phyloP scores from a whole-genome alignment of 2,797 vertebrate genomes.

The Distichodus sexfasciatus region DNA sequence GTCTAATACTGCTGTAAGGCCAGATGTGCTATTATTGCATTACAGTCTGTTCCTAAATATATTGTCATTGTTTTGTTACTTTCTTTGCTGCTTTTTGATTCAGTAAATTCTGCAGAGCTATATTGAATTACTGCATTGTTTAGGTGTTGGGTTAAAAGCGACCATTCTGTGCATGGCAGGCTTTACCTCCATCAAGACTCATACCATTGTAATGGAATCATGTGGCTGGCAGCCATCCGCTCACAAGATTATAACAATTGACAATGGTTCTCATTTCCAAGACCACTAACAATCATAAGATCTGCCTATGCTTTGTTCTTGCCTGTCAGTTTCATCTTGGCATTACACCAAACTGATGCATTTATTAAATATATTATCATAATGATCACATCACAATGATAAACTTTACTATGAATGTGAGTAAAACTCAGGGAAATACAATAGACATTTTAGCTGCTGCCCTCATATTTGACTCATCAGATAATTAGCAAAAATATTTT shows the following conservation, averaged over 20 bases:
- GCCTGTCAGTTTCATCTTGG: conserved; percentile 10
- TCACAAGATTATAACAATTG: conserved; percentile 19
- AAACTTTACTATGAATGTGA: too few species aligned
- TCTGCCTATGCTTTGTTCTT: conserved; percentile 3
- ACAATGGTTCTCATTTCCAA: conserved; percentile 35
- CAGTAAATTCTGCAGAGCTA: neutral
- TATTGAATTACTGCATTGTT: conserved; percentile 31
- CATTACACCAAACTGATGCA: neutral
- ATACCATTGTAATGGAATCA: conserved; percentile 36
- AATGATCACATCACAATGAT: too few species aligned
- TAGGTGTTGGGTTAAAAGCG: conserved; percentile 35
- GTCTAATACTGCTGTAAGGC: neutral
- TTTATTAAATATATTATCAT: neutral
- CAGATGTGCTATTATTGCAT: neutral
- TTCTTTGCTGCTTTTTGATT: conserved; percentile 19
- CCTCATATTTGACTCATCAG: too few species aligned
- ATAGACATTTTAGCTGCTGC: too few species aligned
- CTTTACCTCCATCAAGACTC: conserved; percentile 33
- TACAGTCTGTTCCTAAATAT: neutral
- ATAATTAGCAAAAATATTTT: too few species aligned
- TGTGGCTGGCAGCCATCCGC: conserved; percentile 34
- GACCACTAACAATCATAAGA: conserved; percentile 16
- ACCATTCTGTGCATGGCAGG: conserved; percentile 34
- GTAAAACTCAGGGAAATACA: too few species aligned
- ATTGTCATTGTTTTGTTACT: too few species aligned